A percentile compares a stretch with the other conserved stretches of the same genome.
These are phyloP conservation scores for Strix aluco DNA, from an alignment of 2,113 vertebrate species.

Conservation along the genomic window DNA sequence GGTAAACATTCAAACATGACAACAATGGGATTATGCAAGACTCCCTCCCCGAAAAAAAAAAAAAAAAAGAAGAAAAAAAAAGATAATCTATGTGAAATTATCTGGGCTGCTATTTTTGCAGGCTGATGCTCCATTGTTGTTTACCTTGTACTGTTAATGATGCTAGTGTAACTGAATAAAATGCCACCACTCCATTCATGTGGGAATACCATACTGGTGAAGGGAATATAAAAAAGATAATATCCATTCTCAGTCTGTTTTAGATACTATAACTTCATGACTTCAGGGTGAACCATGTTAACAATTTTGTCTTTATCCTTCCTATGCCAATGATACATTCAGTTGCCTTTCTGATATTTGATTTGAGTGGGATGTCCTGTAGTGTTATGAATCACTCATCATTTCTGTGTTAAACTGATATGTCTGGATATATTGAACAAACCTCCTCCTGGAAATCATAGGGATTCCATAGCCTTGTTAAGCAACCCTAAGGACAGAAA, in stretches of 20 bases:
- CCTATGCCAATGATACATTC: neutral
- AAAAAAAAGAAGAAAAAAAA: neutral
- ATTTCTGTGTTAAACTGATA: neutral
- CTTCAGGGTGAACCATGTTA: neutral
- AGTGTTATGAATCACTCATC: neutral
- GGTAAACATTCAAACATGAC: neutral
- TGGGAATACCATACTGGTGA: accelerated
- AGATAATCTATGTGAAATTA: neutral
- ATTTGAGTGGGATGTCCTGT: neutral
- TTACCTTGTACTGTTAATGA: neutral
- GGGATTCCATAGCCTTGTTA: neutral
- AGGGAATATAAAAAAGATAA: neutral
- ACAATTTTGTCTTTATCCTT: neutral
- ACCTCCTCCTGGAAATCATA: neutral
- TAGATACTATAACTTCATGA: neutral
- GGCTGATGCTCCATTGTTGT: neutral
- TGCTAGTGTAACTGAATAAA: neutral
- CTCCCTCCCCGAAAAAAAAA: accelerated
- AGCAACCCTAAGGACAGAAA: neutral
- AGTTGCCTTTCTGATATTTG: neutral
- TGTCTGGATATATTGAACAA: neutral
- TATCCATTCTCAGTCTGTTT: neutral
- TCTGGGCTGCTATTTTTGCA: neutral
- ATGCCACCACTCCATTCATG: neutral
- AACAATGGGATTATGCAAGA: neutral